phyloP scores from a whole-genome alignment of 2,797 vertebrate genomes.

The Onychomys leucogaster region DNA sequence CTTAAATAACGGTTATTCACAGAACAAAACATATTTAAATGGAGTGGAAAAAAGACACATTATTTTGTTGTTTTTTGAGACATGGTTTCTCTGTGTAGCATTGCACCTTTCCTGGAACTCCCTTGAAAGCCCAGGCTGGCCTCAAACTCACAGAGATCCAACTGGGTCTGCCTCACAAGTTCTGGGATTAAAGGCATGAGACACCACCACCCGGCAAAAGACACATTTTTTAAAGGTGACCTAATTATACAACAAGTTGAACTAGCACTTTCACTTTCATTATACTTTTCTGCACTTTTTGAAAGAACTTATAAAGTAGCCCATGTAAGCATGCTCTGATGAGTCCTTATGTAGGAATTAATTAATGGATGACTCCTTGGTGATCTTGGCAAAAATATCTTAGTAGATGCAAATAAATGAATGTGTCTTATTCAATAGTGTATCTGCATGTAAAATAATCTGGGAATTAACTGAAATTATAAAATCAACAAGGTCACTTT shows the following conservation, averaged over 20 bases:
- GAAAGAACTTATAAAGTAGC: not conserved
- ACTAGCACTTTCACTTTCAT: not conserved
- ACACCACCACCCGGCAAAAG: too few species aligned
- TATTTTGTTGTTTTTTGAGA: too few species aligned
- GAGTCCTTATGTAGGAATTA: not conserved
- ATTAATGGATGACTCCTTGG: not conserved
- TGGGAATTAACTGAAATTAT: not conserved
- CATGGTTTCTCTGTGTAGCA: too few species aligned
- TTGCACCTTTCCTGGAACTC: too few species aligned
- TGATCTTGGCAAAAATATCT: conserved; percentile 6
- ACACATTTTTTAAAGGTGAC: not conserved
- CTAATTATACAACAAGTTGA: not conserved
- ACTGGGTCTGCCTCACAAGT: too few species aligned
- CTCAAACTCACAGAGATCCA: too few species aligned
- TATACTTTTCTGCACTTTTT: not conserved
- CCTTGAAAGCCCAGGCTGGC: too few species aligned
- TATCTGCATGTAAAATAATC: not conserved
- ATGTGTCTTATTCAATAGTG: not conserved
- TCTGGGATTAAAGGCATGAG: too few species aligned
- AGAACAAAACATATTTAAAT: not conserved
- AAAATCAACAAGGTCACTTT: not conserved
- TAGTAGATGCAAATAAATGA: not conserved
- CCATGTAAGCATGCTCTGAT: not conserved
- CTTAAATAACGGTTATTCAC: not conserved
- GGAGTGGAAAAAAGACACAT: not conserved